A percentile compares a stretch with the other conserved stretches of the same genome.
These are phyloP conservation scores for Tetragnatha versicolor DNA, from an alignment of 1,140 invertebrate genomes.

Conservation along the genomic window DNA sequence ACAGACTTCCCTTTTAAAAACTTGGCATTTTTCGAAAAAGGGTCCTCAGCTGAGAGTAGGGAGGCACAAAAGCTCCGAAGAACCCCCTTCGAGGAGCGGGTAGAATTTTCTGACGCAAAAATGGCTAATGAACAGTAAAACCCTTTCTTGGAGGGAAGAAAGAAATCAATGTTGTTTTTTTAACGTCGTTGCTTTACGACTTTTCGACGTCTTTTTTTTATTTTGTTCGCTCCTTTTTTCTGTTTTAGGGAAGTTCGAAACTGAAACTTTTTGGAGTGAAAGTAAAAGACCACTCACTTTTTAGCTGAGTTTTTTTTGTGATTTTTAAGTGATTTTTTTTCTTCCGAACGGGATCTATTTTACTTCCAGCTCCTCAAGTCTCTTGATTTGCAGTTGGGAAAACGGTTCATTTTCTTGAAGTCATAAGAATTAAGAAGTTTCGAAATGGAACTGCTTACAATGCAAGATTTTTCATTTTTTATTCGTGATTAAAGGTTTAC, in stretches of 20 bases:
- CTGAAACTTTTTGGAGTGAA: neutral
- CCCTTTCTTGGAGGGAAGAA: conserved; percentile 1
- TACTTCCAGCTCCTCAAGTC: too few species aligned
- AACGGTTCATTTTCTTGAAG: too few species aligned
- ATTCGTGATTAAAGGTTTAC: too few species aligned
- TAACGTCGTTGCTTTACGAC: neutral
- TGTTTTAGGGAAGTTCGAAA: conserved; percentile 24
- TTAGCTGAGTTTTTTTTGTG: too few species aligned
- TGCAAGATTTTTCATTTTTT: too few species aligned
- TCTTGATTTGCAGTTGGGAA: too few species aligned
- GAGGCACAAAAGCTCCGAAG: neutral
- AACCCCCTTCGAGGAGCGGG: conserved; percentile 4
- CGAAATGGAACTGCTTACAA: too few species aligned
- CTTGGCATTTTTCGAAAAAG: neutral
- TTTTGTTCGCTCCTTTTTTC: neutral
- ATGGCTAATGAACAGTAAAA: conserved; percentile 34
- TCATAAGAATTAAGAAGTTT: too few species aligned
- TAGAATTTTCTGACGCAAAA: conserved; percentile 27
- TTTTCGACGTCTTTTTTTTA: too few species aligned
- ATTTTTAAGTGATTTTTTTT: too few species aligned
- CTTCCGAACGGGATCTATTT: too few species aligned
- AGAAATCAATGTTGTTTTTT: too few species aligned
- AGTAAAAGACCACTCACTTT: conserved; percentile 6
- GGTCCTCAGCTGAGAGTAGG: neutral
- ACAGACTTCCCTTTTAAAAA: conserved; percentile 8